Evolutionary conservation across 2,888 invertebrate species (phyloP).

Genomic region (Callosobruchus maculatus): DNA sequence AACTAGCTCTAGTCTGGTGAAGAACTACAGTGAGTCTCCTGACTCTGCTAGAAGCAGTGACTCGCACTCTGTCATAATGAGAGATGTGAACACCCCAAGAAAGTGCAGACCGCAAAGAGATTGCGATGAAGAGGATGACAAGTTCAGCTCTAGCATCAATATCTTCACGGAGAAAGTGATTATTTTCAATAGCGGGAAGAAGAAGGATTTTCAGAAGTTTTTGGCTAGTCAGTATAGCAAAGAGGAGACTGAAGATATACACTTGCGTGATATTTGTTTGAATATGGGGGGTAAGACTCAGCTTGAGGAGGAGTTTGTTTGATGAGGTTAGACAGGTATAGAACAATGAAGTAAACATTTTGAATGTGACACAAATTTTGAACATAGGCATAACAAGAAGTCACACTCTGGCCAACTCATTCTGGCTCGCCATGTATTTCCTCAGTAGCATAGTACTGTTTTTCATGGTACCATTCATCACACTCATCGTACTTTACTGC

Average conservation of each 20-base stretch:
- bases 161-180: constrained; percentile 33
- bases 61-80: constrained; percentile 24
- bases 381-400: constrained; percentile 75
- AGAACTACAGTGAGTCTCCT: constrained; percentile 45
- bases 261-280: constrained; percentile 27
- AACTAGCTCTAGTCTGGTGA: constrained; percentile 38
- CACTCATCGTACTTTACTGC: constrained; percentile 76
- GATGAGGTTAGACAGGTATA: constrained; percentile 1
- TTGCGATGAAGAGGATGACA: constrained; percentile 18
- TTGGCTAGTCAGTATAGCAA: constrained; percentile 21
- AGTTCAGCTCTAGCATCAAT: constrained; percentile 21
- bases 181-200: constrained; percentile 22
- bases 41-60: constrained; percentile 58
- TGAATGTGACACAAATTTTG: not conserved
- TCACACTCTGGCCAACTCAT: constrained; percentile 71
- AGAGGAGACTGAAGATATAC: constrained; percentile 24
- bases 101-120: constrained; percentile 17
- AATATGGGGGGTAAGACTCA: constrained; percentile 21
- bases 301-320: constrained; percentile 36
- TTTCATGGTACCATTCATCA: constrained; percentile 75
- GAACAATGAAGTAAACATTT: not conserved
- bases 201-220: constrained; percentile 19
- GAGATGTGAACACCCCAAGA: constrained; percentile 5
- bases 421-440: constrained; percentile 76
- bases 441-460: constrained; percentile 74